These are phyloP conservation scores for Whitmania pigra DNA, from an alignment of 1,140 invertebrate genomes.

Conservation along the genomic window DNA sequence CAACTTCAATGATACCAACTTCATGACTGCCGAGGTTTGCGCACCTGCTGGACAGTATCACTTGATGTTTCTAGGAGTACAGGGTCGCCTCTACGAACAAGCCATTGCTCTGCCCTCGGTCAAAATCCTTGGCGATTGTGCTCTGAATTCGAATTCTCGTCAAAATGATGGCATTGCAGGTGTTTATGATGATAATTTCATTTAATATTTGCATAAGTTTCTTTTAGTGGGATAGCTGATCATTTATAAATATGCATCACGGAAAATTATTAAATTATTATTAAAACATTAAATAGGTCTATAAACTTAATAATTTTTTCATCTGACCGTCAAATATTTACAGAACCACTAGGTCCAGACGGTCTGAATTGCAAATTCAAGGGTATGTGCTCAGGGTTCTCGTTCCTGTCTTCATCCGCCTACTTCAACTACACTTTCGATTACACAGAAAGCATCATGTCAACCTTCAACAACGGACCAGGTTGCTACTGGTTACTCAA, in stretches of 20 bases:
- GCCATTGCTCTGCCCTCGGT: constrained; percentile 13
- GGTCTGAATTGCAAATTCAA: background rate
- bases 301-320: too few species aligned
- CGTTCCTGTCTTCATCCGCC: background rate
- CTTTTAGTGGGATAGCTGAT: too few species aligned
- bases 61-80: constrained; percentile 16
- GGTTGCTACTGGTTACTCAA: background rate
- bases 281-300: too few species aligned
- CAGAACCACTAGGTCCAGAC: background rate
- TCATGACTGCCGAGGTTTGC: background rate
- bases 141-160: too few species aligned
- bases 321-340: too few species aligned
- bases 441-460: background rate
- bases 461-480: constrained; percentile 1
- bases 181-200: too few species aligned
- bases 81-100: constrained; percentile 15
- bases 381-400: background rate
- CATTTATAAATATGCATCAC: too few species aligned
- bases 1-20: background rate
- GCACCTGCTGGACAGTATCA: constrained; percentile 7
- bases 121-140: background rate
- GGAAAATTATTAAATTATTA: too few species aligned
- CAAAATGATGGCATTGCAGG: too few species aligned
- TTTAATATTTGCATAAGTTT: too few species aligned
- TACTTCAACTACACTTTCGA: constrained; percentile 10